Base-by-base conservation (phyloP, 2,113 vertebrate species). In the Gallinago media region DNA sequence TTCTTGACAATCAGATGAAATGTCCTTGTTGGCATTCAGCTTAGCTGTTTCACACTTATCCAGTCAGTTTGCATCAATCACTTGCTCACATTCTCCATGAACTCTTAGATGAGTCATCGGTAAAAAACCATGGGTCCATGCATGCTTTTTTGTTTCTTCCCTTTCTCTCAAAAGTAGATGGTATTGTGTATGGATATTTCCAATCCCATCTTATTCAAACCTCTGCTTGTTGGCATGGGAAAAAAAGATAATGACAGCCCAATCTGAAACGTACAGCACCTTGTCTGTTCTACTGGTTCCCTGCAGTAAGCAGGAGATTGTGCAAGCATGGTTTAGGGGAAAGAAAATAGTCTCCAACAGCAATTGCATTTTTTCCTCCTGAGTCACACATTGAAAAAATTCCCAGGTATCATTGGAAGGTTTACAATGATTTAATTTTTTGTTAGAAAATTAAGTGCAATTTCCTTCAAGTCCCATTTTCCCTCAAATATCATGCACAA, bases 1-100 rank as follows among this genome's bases (percentile, higher is more conserved):
- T 61, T 86, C 63, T 85, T 86, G 50, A 56, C 22, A 92, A 73
- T 82, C 65, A 89, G 83, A 93, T 66, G 44, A 83, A 97, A 95
- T 38, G 75, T 27, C 12, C 42, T 76, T 62, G 46, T 36, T 95
- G 58, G 25, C 26, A 76, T 87, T 92, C 67, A 67, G 65, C 25
- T 77, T 67, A 59, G 32, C 47, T 88, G 19, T 94, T 90, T 71
- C 44, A 80, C 68, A 74, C 44, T 72, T 85, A 78, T 19, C 47
- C 32, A 6, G 5, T 36, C 68, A 61, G 18, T 68, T 85, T 71
- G 5, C 36, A 85, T 75, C 58, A 94, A 49, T 49, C 34, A 25
- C 42, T 88, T 85, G 32, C 55, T 89, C 15, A 49, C 36, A 36
- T 56, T 87, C 25, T 66, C 25, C 40, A 32, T 91, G 66, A 95